phyloP scores from a whole-genome alignment of 2,888 invertebrate species.

The Tetropium fuscum region DNA sequence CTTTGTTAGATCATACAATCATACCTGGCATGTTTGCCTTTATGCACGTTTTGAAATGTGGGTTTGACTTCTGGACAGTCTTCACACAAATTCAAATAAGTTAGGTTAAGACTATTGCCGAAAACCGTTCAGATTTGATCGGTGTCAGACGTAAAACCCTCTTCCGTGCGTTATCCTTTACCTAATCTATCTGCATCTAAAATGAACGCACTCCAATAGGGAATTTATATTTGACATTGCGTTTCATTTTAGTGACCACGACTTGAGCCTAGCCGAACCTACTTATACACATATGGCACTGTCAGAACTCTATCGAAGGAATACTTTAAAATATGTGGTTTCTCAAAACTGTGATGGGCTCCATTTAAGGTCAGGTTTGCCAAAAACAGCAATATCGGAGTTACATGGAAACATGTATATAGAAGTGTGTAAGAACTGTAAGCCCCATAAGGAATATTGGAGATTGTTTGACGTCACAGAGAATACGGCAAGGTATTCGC shows the following conservation, averaged over 20 bases:
- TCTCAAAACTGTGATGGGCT: slow-evolving; percentile 98
- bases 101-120: no score
- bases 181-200: slow-evolving; percentile 1
- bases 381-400: slow-evolving; percentile 87
- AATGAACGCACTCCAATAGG: slow-evolving; percentile 2
- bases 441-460: slow-evolving; percentile 83
- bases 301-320: slow-evolving; percentile 83
- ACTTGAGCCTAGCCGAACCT: slow-evolving; percentile 89
- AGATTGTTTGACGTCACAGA: slow-evolving; percentile 96
- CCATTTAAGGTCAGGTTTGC: slow-evolving; percentile 89
- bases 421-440: slow-evolving; percentile 88
- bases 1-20: no score
- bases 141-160: no score
- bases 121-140: no score
- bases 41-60: no score
- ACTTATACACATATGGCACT: slow-evolving; percentile 96
- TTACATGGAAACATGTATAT: slow-evolving; percentile 98
- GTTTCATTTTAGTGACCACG: slow-evolving; percentile 77
- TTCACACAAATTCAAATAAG: no score
- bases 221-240: slow-evolving; percentile 1
- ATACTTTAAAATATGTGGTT: slow-evolving; percentile 88
- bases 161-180: no score
- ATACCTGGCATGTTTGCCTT: no score
- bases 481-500: slow-evolving; percentile 88
- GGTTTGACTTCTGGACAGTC: no score